Evolutionary conservation across 2,797 vertebrate genomes (phyloP), one percentile per base, ranked within the genome.

Genomic region (Pangasius sanitwongsei): DNA sequence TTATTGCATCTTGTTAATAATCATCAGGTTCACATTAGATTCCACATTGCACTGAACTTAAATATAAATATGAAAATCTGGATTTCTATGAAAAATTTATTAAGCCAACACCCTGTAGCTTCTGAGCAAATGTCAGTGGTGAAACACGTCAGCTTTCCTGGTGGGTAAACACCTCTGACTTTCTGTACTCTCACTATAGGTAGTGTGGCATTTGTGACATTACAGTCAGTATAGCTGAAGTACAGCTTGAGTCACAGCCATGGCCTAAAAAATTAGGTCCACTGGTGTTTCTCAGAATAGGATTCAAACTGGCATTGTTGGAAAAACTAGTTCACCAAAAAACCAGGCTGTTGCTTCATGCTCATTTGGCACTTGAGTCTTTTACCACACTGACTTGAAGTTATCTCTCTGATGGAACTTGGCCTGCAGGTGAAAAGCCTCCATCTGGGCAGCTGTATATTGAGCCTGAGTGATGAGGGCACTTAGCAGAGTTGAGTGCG

Each of bases 401-500:
- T 77, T 83, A 31, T 37, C 23, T 61, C 61, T 77, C 31, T 44
- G 48, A 78, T 84, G 80, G 67, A 37, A 78, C 61, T 37, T n/a
- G 69, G 37, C 70, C 63, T 37, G 63, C 23, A n/a, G 86, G 86
- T 87, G 59, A 50, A 69, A 84, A 44, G 77, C 57, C 34, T 59
- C 59, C 75, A 74, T 80, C 81, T 85, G 86, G 63, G 74, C 65
- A 59, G 61, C 44, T 31, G 86, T 85, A 84, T 61, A 69, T 72
- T 81, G 82, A 84, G 11, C 23, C 74, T 70, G 82, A 85, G 83
- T 90, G 89, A 87, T 87, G 53, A 85, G 75, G 63, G 83, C 55
- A 81, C 74, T 87, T n/a, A 72, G 74, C 74, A 63, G 82, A 85
- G 86, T 72, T 90, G 81, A 87, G 86, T 87, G 74, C 13, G 23